Evolutionary conservation across 2,888 invertebrate genomes (phyloP), one percentile per base, ranked within the genome.

Genomic region (Spilosoma lubricipeda): DNA sequence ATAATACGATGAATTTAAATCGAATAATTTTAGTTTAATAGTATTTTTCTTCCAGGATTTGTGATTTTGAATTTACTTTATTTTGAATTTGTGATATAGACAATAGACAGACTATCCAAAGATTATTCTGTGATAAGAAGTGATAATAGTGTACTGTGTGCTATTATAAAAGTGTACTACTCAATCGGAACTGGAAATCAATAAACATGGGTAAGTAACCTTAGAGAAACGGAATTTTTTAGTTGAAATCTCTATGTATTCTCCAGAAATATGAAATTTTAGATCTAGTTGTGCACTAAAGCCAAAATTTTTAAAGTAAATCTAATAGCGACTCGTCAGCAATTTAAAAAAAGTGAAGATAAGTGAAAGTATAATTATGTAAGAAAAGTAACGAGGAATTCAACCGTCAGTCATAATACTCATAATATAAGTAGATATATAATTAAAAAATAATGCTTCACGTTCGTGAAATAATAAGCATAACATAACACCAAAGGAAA

Each of bases 181-280:
- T 33, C 52, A 56, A 80, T 70, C 45, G 33, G 77, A 82, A 76
- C 71, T 48, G 39, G 68, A 77, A 52, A 69, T 71, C 74, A 59
- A 45, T 77, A 81, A 86, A 52, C 70, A 87, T 87, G 87, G 87
- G 87, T 87, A 79, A 88, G 88, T 86, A 72, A 63, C 27, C 11
- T 3, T 27, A 59, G 27, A 30, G 27, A 11, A 30, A 8, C 8
- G 63, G 27, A 63, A 30, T 5, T 18, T 30, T 63, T 18, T 18
- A 15, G 63, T 56, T 56, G 23, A 23, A 23, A 5, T 52, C 23
- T 52, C 23, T 20, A 52, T 52, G 23, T 7, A 52, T 52, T 8
- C 23, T 7, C 23, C 20, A 52, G 20, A 5, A 52, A 23, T 23
- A 23, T 52, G 52, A 52, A 23, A 8, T 52, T 23, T 52, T 52